Evolutionary conservation across 2,113 vertebrate genomes (phyloP).

Genomic region (Speoplatyrhinus poulsoni): DNA sequence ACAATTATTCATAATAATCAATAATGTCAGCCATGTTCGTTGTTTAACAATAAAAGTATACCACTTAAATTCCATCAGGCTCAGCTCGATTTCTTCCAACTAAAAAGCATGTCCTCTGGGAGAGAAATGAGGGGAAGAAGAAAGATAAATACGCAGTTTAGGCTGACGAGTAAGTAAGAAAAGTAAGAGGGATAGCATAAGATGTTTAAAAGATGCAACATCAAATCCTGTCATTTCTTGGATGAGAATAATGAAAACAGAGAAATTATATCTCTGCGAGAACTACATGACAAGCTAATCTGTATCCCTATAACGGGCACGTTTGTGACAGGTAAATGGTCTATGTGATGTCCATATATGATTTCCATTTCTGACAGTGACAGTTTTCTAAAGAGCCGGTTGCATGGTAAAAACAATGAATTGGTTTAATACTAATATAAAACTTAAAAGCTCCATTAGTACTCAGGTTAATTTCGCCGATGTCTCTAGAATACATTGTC

Average conservation of each 20-base stretch:
- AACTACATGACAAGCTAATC: slow-evolving; percentile 62
- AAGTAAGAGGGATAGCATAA: slow-evolving; percentile 71
- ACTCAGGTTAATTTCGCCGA: too few relatives aligned
- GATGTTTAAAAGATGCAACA: slow-evolving; percentile 74
- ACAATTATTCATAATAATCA: too few relatives aligned
- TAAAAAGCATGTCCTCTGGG: slow-evolving; percentile 37
- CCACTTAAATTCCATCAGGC: slow-evolving; percentile 48
- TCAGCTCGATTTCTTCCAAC: slow-evolving; percentile 42
- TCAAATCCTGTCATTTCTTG: slow-evolving; percentile 76
- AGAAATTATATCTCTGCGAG: slow-evolving; percentile 58
- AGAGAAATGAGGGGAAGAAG: slow-evolving; percentile 25
- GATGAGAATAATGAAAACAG: slow-evolving; percentile 68
- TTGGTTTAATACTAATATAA: slow-evolving; percentile 15
- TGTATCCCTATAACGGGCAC: slow-evolving; percentile 51
- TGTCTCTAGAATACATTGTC: too few relatives aligned
- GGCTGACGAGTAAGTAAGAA: slow-evolving; percentile 41
- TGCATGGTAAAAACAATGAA: neutral
- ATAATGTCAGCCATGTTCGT: too few relatives aligned
- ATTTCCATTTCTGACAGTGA: slow-evolving; percentile 21
- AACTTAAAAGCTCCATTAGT: neutral
- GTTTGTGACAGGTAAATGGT: slow-evolving; percentile 44
- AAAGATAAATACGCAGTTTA: slow-evolving; percentile 24
- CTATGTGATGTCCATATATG: slow-evolving; percentile 21
- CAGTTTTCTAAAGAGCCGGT: slow-evolving; percentile 17
- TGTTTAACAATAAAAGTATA: too few relatives aligned